A percentile compares a stretch with the other conserved stretches of the same genome.
Evolutionary conservation across 2,113 vertebrate genomes (phyloP).

Genomic region (Cyanocitta stelleri): DNA sequence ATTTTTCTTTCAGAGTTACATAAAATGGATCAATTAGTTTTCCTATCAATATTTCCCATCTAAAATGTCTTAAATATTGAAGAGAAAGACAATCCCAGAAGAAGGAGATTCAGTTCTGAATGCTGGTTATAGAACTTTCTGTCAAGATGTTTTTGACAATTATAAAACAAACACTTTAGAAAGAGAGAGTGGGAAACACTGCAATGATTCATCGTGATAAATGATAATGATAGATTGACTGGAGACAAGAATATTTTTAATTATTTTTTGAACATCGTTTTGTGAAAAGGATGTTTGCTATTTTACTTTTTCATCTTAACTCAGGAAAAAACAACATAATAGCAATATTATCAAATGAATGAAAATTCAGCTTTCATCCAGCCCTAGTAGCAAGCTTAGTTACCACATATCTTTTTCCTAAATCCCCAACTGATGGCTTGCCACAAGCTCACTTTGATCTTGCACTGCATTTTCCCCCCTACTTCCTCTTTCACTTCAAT

Average conservation of each 20-base stretch:
- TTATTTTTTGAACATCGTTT: background rate
- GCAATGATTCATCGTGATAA: background rate
- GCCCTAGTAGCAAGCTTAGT: background rate
- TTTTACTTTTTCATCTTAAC: background rate
- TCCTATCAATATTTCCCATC: background rate
- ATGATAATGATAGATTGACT: background rate
- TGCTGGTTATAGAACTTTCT: background rate
- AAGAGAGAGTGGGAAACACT: background rate
- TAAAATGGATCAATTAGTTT: background rate
- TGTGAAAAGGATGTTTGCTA: background rate
- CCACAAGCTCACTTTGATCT: background rate
- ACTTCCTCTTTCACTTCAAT: background rate
- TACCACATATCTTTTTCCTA: background rate
- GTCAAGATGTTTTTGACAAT: background rate
- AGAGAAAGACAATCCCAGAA: background rate
- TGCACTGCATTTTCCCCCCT: background rate
- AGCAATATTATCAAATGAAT: background rate
- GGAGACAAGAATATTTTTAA: background rate
- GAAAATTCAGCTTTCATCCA: background rate
- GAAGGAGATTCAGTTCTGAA: background rate
- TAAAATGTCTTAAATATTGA: background rate
- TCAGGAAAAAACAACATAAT: background rate
- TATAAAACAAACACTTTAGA: background rate
- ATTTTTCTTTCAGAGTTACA: background rate
- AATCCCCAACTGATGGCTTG: background rate